phyloP scores from a whole-genome alignment of 2,797 vertebrate genomes.

The Mormyrus hasselquistii region DNA sequence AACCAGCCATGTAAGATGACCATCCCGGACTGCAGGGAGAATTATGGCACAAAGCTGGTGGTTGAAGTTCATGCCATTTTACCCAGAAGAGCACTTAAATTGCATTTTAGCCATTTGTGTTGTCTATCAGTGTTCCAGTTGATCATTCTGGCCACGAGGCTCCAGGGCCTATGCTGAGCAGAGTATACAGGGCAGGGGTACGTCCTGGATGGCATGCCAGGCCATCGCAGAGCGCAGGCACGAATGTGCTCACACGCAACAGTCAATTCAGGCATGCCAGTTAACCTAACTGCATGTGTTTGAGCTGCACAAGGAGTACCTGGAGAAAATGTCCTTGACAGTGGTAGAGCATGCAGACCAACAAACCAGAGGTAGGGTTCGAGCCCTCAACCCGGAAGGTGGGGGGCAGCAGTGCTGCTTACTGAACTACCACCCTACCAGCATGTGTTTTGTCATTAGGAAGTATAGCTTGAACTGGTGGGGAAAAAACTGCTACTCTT shows the following conservation, averaged over 20 bases:
- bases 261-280: background rate
- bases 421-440: background rate
- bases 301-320: background rate
- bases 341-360: background rate
- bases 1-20: background rate
- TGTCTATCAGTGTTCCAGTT: background rate
- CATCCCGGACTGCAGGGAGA: background rate
- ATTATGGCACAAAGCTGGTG: background rate
- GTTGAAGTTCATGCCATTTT: background rate
- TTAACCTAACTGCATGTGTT: background rate
- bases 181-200: background rate
- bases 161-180: background rate
- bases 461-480: background rate
- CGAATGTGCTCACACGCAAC: background rate
- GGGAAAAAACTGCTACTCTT: background rate
- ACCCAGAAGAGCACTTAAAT: background rate
- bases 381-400: background rate
- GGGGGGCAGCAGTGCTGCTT: background rate
- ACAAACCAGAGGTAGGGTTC: background rate
- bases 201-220: background rate
- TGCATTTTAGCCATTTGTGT: no score
- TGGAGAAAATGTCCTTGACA: background rate
- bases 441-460: background rate
- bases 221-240: background rate
- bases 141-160: background rate